phyloP scores from a whole-genome alignment of 2,113 vertebrate genomes.

The Psittacula cyanocephala region DNA sequence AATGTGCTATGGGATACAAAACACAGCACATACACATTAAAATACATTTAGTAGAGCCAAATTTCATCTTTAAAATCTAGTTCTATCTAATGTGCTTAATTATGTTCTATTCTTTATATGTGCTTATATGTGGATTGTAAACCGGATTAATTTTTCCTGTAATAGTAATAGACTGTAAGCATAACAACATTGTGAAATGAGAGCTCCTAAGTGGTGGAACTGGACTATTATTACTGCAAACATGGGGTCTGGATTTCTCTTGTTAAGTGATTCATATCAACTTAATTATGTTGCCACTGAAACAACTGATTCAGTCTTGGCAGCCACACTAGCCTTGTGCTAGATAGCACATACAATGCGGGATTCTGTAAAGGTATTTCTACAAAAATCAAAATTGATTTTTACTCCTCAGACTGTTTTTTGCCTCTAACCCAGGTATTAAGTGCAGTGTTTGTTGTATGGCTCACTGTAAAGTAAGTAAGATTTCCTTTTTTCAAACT shows the following conservation, averaged over 20 bases:
- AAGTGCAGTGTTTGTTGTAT: neutral
- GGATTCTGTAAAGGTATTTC: neutral
- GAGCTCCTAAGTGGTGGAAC: neutral
- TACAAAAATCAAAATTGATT: neutral
- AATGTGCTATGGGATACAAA: neutral
- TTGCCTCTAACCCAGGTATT: neutral
- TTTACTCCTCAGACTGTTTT: neutral
- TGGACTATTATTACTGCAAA: neutral
- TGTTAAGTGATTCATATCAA: neutral
- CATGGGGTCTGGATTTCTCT: neutral
- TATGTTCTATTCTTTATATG: neutral
- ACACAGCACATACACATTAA: neutral
- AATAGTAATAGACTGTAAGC: neutral
- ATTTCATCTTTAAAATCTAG: neutral
- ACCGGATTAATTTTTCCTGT: neutral
- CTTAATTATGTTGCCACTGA: neutral
- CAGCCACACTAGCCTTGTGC: neutral
- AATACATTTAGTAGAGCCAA: neutral
- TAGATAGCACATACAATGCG: rapidly evolving
- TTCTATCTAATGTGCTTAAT: neutral
- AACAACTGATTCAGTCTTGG: neutral
- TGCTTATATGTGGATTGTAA: neutral
- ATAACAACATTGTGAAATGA: neutral
- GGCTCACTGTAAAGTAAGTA: neutral
- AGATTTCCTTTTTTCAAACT: neutral